phyloP scores from a whole-genome alignment of 2,797 vertebrate genomes.

The Microchirus variegatus region DNA sequence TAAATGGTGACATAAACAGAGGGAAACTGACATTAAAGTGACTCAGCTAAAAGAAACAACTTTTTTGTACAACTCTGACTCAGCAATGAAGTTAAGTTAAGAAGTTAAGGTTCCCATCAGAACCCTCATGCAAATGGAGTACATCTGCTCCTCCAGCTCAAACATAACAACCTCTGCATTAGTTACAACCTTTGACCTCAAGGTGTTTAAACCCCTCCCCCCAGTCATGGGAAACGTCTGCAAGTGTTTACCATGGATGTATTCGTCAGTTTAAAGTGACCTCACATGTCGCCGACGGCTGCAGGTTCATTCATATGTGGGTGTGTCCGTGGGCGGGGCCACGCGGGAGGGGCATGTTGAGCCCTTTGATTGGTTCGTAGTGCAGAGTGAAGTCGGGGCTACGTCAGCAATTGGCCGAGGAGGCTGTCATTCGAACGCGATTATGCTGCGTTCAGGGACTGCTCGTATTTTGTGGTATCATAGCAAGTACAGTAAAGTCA shows the following conservation, averaged over 20 bases:
- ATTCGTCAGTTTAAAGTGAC: constrained; percentile 51
- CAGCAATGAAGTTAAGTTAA: constrained; percentile 26
- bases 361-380: constrained; percentile 60
- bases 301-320: neutral
- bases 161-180: constrained; percentile 24
- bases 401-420: constrained; percentile 26
- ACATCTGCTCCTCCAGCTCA: constrained; percentile 1
- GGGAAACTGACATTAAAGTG: constrained; percentile 2
- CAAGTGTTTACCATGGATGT: constrained; percentile 52
- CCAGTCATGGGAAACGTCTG: constrained; percentile 37
- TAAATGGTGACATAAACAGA: neutral
- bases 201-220: constrained; percentile 54
- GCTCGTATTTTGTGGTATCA: neutral
- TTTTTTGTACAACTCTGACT: constrained; percentile 47
- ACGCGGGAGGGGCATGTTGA: accelerated
- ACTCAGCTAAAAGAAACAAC: constrained; percentile 23
- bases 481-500: neutral
- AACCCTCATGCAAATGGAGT: constrained; percentile 7
- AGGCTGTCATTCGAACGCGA: constrained; percentile 51
- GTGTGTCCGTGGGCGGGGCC: constrained; percentile 36
- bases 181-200: constrained; percentile 60
- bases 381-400: constrained; percentile 28
- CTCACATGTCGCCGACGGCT: constrained; percentile 60
- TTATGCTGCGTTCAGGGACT: constrained; percentile 48
- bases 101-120: constrained; percentile 39